Base-by-base conservation (phyloP, 2,888 invertebrate species). In the Nymphalis c-album region DNA sequence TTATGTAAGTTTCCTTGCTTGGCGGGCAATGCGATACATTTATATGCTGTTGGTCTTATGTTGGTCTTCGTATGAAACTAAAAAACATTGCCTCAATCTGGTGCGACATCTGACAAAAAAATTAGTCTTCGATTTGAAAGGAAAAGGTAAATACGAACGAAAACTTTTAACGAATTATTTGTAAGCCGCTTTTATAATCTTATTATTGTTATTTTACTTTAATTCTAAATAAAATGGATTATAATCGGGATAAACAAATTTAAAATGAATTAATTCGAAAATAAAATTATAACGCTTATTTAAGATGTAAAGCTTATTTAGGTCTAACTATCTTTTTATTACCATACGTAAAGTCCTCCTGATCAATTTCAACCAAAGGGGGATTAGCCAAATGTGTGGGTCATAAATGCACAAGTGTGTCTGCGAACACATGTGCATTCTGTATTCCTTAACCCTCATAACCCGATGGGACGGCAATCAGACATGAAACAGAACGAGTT, bases 11-110 rank as follows among this genome's bases (percentile, higher is more conserved):
- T 85, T 79, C 58, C 62, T 88, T 1, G 35, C 80, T 2, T 87
- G 84, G 82, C 84, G 87, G 0, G 83, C 85, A 63, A 10, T 80
- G 0, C 85, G 80, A 59, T 76, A 80, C 0, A 66, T 86, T n/a
- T 82, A 80, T 68, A 80, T 80, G 0, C 47, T 87, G 0, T 85
- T 81, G 80, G 48, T 72, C 60, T 63, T 87, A 10, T 87, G 87
- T 69, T 68, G 64, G 0, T 78, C 82, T 0, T 77, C 84, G 0
- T 72, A 79, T 0, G 73, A 75, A 3, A 81, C 81, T 2, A 78
- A 79, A 10, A 62, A 31, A 8, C 26, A 26, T 26, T 55, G 31
- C 26, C 17, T 55, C 6, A 59, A 22, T 17, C 45, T 59, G 7
- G 20, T 20, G 10, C 45, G 18, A 22, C 10, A 45, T 45, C 45